These are phyloP conservation scores for Tenodera sinensis DNA, from an alignment of 2,888 invertebrate species.

Conservation along the genomic window DNA sequence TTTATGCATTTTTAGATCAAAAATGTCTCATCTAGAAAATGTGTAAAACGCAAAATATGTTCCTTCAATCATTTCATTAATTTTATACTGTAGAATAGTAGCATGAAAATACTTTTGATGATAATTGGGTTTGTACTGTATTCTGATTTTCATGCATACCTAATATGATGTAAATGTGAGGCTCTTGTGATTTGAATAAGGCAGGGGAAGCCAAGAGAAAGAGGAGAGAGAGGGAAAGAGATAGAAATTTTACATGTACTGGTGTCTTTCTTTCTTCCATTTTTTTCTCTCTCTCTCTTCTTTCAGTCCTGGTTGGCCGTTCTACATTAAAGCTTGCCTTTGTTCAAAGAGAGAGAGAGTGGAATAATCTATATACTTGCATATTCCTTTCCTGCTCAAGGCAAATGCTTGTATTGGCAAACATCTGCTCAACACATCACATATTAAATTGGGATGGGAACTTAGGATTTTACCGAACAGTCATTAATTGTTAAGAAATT, in stretches of 20 bases:
- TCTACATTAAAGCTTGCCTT: not conserved
- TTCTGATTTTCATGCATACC: not conserved
- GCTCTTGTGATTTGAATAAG: not conserved
- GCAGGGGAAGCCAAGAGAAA: no score
- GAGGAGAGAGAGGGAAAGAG: no score
- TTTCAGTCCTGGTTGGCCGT: not conserved
- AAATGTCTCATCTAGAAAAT: not conserved
- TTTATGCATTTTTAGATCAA: not conserved
- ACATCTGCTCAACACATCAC: constrained; percentile 13
- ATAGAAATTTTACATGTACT: no score
- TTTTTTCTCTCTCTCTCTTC: not conserved
- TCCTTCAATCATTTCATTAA: not conserved
- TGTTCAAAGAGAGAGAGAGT: not conserved
- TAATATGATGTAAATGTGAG: not conserved
- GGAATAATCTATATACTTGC: not conserved
- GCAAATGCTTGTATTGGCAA: not conserved
- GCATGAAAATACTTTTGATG: not conserved
- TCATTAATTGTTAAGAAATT: not conserved
- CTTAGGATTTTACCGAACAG: not conserved
- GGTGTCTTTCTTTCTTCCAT: no score
- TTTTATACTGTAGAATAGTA: not conserved
- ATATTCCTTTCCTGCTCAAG: not conserved
- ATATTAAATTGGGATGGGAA: not conserved
- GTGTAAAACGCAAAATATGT: not conserved
- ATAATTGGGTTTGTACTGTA: not conserved